Base-by-base conservation (phyloP, 2,888 invertebrate species). In the Eilema depressum region DNA sequence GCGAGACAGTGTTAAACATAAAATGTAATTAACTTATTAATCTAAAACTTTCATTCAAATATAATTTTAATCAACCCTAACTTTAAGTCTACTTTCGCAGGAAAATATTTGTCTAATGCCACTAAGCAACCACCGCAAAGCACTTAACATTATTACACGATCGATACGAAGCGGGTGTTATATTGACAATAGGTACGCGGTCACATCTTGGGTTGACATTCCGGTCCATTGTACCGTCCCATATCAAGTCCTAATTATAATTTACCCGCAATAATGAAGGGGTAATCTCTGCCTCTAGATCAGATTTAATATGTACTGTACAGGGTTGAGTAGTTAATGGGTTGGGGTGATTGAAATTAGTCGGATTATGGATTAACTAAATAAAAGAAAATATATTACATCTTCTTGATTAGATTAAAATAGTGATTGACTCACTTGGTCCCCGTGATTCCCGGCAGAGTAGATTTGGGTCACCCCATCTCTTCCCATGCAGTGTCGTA, bases 131-230 rank as follows among this genome's bases (percentile, higher is more conserved):
- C 62, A 75, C 75, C 71, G 56, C 75, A 23, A 63, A 79, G 76
- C 80, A 81, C 83, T 80, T 76, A 71, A 66, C 69, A 77, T 70
- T 73, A 74, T 75, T 70, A 75, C 47, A 5, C 66, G 75, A 79
- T 79, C 79, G 79, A 83, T 80, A 75, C 63, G 30, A 61, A 69
- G 60, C 70, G 75, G 62, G 73, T 78, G 76, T 77, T 74, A 73
- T 81, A 76, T 75, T 68, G 71, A 76, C 78, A 83, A 81, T 71
- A 25, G 71, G 76, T 69, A 57, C 59, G 75, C 75, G 78, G 73
- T 80, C 75, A 76, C 81, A 78, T 79, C 76, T 78, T 74, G 74
- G 65, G 69, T 70, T 76, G 80, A 79, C 78, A 81, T 82, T 72
- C 69, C 69, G 65, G 68, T 59, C 70, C 62, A 79, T 75, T 81